Evolutionary conservation across 2,797 vertebrate species (phyloP), one percentile per base, ranked within the genome.

Genomic region (Tenualosa thibaudeaui): DNA sequence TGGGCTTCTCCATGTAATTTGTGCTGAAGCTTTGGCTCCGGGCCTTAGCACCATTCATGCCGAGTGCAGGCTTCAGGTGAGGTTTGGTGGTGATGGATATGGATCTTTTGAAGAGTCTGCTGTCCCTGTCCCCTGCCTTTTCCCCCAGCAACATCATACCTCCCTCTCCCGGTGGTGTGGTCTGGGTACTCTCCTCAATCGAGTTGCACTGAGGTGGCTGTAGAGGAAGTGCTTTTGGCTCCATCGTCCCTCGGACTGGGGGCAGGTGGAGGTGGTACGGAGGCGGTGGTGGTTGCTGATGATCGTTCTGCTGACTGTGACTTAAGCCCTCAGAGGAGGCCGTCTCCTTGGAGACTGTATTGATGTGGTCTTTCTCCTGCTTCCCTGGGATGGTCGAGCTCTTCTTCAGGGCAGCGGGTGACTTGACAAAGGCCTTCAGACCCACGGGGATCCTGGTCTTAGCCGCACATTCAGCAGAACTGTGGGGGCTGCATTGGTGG

Each of bases 31-130:
- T 98, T 94, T 97, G 97, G 89, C 97, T 98, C 0, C 97, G 96
- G 68, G 97, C 97, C 92, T 98, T 98, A 0, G 97, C 97, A 10
- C 97, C 97, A 0, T 96, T 98, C 97, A 98, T 98, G 65, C 97
- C 97, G 83, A 98, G 92, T 10, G 96, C 97, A 1, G 97, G 97
- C 86, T 97, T 98, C 5, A 97, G 90, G 85, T 97, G 96, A 0
- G 97, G 91, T 91, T 97, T 98, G 88, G 89, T 95, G 13, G 90
- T 94, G 60, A 97, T 95, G 43, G 97, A 97, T 92, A 96, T 91
- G 82, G 97, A 97, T 87, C 96, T 93, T 84, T 96, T 96, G 83
- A 95, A 96, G 78, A 93, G 92, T 86, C 94, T 96, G 90, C 92
- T 95, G 84, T 95, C 95, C 81, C 92, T 91, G 82, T 96, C 68